A percentile compares a stretch with the other conserved stretches of the same genome.
Conservation (phyloP, 2,888 invertebrate genomes). For the Eupithecia subumbrata region DNA sequence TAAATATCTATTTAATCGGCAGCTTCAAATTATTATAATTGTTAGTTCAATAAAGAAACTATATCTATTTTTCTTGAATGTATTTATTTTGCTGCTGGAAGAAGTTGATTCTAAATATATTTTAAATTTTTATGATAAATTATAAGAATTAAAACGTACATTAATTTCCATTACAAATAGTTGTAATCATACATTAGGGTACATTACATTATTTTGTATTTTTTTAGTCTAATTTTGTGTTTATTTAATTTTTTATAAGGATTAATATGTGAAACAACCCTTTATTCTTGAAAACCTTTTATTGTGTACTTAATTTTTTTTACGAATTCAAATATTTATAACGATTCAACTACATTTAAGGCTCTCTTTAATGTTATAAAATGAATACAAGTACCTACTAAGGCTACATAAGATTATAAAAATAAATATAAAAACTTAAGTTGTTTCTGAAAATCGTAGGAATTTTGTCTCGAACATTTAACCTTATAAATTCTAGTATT, state of each 20-base stretch:
- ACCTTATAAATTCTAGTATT: not conserved
- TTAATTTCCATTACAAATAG: conserved; percentile 21
- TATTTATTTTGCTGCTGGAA: conserved; percentile 9
- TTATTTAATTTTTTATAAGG: conserved; percentile 46
- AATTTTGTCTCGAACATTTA: not conserved
- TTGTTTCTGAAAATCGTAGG: not conserved
- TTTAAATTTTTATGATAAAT: conserved; percentile 9
- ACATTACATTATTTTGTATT: conserved; percentile 44
- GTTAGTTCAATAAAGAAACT: not conserved
- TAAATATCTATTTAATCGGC: conserved; percentile 14
- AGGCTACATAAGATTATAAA: conserved; percentile 24
- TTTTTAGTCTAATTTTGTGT: conserved; percentile 47
- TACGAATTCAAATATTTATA: conserved; percentile 34
- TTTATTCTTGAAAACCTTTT: conserved; percentile 38
- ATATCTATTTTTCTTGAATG: not conserved
- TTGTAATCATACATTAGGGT: conserved; percentile 35
- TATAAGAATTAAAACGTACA: not conserved
- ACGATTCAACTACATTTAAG: conserved; percentile 33
- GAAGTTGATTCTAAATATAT: not conserved
- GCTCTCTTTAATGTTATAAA: conserved; percentile 45
- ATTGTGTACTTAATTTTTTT: conserved; percentile 49
- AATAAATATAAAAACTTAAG: not conserved
- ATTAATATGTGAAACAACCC: conserved; percentile 43
- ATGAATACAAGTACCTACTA: conserved; percentile 21
- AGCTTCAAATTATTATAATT: conserved; percentile 1